Percentiles rank a stretch among this genome's conserved stretches.
Conservation (phyloP, 1,140 invertebrate genomes). For the Hormaphis cornu region DNA sequence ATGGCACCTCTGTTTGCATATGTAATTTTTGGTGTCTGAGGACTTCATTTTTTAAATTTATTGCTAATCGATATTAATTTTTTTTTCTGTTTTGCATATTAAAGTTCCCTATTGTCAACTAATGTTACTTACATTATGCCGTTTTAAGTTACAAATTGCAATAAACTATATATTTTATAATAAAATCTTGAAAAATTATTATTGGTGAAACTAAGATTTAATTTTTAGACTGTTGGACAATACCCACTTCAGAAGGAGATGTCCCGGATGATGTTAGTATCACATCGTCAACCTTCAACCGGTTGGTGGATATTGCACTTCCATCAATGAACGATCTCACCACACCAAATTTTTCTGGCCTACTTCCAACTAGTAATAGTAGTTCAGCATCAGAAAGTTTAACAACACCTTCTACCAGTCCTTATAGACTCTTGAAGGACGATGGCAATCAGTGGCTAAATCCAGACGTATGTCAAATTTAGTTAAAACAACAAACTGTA, state of each 20-base stretch:
- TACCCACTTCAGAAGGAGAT: background rate
- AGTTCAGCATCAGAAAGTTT: background rate
- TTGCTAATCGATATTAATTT: no score
- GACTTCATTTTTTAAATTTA: no score
- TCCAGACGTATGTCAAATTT: conserved; percentile 45
- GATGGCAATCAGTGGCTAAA: conserved; percentile 65
- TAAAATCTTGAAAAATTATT: no score
- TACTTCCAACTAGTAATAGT: background rate
- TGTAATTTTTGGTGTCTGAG: no score
- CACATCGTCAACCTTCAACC: conserved; percentile 16
- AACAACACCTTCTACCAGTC: conserved; percentile 47
- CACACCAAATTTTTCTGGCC: conserved; percentile 4
- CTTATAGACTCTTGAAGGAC: conserved; percentile 65
- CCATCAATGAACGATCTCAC: background rate
- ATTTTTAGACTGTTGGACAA: background rate
- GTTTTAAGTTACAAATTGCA: no score
- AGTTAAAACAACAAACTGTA: background rate
- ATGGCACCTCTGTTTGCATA: no score
- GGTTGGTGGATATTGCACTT: conserved; percentile 1
- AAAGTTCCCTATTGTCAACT: no score
- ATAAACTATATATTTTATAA: no score
- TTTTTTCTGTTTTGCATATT: no score
- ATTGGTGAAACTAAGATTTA: background rate
- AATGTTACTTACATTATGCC: no score
- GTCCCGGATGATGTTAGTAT: conserved; percentile 27